phyloP scores from a whole-genome alignment of 2,113 vertebrate species.

The Mastomys coucha region DNA sequence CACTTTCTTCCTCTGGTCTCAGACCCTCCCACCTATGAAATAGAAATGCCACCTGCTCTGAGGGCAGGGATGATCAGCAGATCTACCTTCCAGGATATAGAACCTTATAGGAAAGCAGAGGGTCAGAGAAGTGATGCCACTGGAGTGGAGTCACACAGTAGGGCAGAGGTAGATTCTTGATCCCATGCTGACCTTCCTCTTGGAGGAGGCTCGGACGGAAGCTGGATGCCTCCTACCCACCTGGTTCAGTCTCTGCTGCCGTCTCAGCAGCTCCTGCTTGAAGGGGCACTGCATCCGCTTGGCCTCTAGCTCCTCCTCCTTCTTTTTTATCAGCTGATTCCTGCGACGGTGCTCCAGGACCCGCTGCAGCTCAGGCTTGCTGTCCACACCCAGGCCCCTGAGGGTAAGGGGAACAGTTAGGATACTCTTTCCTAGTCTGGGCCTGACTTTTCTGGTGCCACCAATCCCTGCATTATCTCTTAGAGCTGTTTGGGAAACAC shows the following conservation, averaged over 20 bases:
- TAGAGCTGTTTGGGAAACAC: too few species aligned
- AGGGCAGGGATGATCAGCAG: not conserved
- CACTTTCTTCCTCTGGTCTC: not conserved
- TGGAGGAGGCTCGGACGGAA: rapidly evolving
- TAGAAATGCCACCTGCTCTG: not conserved
- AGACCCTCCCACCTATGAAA: not conserved
- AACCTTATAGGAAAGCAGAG: not conserved
- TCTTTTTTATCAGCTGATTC: slow-evolving; percentile 94
- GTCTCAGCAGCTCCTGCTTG: slow-evolving; percentile 94
- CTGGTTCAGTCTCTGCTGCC: slow-evolving; percentile 95
- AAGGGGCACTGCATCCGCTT: slow-evolving; percentile 94
- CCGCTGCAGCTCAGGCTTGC: slow-evolving; percentile 95
- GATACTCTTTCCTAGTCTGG: not conserved
- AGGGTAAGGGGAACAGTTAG: not conserved
- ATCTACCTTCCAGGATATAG: not conserved
- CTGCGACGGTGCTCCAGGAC: slow-evolving; percentile 95
- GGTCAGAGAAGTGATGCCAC: not conserved
- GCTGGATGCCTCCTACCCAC: slow-evolving; percentile 79
- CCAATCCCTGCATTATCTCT: rapidly evolving
- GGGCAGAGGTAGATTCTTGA: not conserved
- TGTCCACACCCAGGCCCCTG: slow-evolving; percentile 89
- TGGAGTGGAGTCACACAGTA: not conserved
- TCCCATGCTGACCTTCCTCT: not conserved
- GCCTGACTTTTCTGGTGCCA: not conserved
- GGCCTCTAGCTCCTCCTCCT: slow-evolving; percentile 94